Evolutionary conservation across 2,797 vertebrate genomes (phyloP), one percentile per base, ranked within the genome.

Genomic region (Meriones psammophilus): DNA sequence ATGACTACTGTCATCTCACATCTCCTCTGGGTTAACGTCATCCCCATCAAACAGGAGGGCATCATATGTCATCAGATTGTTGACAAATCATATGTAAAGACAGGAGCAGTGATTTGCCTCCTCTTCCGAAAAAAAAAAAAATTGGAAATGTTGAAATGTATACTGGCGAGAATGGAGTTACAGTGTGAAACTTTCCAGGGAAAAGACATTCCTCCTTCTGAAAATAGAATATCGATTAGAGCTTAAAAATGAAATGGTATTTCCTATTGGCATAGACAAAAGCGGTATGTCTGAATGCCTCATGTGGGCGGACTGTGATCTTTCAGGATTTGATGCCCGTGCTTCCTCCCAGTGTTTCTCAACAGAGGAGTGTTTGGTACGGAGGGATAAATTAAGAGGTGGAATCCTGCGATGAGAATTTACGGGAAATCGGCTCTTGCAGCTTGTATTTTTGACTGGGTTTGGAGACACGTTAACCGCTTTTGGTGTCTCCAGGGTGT

Each of bases 401-500:
- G 91, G 94, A 98, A 97, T 87, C 90, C 58, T 85, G 66, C 83
- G 95, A 97, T 94, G 62, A 78, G 95, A 97, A 98, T 97, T 98
- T 98, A 98, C 97, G 96, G 94, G 96, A 94, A 96, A 96, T 30
- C 33, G 33, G 71, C 86, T 95, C 89, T 69, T 97, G 36, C 81
- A 98, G 96, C 97, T 98, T 98, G 96, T 98, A 98, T 98, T 98
- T 98, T 98, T 94, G 97, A 98, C 93, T 39, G 95, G 96, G 88
- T 98, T 98, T 98, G 98, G 97, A 98, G 98, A 98, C 97, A 98
- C 98, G 98, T 98, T 99, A 98, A 99, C 98, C 98, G 98, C 97
- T 98, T 97, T 97, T 97, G 94, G 96, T 98, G 97, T 97, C 98
- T 98, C 98, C 88, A 96, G 98, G 97, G 98, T 98, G 97, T 98